Evolutionary conservation across 2,888 invertebrate genomes (phyloP).

Genomic region (Carterocephalus palaemon): DNA sequence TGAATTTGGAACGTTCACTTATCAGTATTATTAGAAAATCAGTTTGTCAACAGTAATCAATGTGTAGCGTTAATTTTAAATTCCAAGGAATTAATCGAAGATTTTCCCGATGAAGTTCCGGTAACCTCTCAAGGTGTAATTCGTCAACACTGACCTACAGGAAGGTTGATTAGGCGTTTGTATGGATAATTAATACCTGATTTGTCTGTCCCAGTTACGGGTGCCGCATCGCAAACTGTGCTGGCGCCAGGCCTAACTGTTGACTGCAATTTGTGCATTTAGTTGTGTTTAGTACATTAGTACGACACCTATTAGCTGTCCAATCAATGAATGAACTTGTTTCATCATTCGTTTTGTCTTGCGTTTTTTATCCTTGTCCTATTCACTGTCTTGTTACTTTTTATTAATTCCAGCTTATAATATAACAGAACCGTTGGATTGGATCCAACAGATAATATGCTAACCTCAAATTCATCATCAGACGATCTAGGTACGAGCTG

Average conservation of each 20-base stretch:
- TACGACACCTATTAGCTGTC: slow-evolving; percentile 14
- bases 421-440: slow-evolving; percentile 1
- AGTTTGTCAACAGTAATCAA: too few species aligned
- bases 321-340: slow-evolving; percentile 11
- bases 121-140: slow-evolving; percentile 26
- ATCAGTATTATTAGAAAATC: too few species aligned
- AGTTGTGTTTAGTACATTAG: slow-evolving; percentile 29
- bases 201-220: slow-evolving; percentile 71
- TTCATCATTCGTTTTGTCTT: slow-evolving; percentile 1
- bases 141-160: slow-evolving; percentile 39
- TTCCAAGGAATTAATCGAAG: too few species aligned
- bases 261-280: slow-evolving; percentile 60
- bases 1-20: too few species aligned
- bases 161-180: slow-evolving; percentile 56
- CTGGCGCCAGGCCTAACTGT: slow-evolving; percentile 75
- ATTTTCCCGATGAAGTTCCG: slow-evolving; percentile 18
- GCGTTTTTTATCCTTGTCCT: background rate
- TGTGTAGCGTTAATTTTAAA: too few species aligned
- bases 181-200: slow-evolving; percentile 70
- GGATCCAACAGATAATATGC: too few species aligned
- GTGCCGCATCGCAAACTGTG: slow-evolving; percentile 66
- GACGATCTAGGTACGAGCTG: too few species aligned
- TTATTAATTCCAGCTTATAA: background rate
- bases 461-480: too few species aligned
- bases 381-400: slow-evolving; percentile 1